Base-by-base conservation (phyloP, 2,113 vertebrate genomes). In the Indri indri region DNA sequence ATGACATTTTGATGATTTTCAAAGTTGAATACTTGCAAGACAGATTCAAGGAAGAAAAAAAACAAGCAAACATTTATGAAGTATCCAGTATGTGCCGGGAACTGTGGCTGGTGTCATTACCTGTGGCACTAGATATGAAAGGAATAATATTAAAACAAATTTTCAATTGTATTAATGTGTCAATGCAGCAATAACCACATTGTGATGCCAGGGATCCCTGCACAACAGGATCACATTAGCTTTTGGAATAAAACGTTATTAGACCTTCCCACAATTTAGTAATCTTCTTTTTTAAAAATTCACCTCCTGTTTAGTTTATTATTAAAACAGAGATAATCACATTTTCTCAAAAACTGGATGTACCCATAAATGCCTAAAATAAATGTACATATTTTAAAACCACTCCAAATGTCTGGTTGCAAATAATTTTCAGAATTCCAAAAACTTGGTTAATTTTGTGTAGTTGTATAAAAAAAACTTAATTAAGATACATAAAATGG, bases 261-360 rank as follows among this genome's bases (percentile, higher is more conserved):
- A 18, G 32, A 47, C 20, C 13, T 74, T 68, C 47, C 34, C 54
- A 92, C 22, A 76, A 84, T 37, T 83, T 54, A 88, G 22, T 34
- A 77, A 94, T 8, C 18, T 2, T 71, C 47, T 57, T 94, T 88
- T 23, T 13, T 23, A 57, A 81, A 83, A 91, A 54, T 45, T 20
- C 4, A 7, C 12, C 91, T 68, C 14, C 70, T 50, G 1, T 50
- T 76, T 65, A 92, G 20, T 74, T 71, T 85, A 65, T 88, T 40
- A 87, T 59, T 47, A 66, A 96, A 86, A 90, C 16, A 2, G 9
- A 94, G 37, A 82, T 57, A 80, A 66, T 95, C 27, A 34, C 54
- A 70, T 76, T 94, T 90, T 61, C 37, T 89, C 89, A 20, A 90
- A 95, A 97, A 94, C 8, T 61, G 30, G 32, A 90, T 70, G 25